phyloP scores from a whole-genome alignment of 2,113 vertebrate genomes.

The Bostrychus sinensis region DNA sequence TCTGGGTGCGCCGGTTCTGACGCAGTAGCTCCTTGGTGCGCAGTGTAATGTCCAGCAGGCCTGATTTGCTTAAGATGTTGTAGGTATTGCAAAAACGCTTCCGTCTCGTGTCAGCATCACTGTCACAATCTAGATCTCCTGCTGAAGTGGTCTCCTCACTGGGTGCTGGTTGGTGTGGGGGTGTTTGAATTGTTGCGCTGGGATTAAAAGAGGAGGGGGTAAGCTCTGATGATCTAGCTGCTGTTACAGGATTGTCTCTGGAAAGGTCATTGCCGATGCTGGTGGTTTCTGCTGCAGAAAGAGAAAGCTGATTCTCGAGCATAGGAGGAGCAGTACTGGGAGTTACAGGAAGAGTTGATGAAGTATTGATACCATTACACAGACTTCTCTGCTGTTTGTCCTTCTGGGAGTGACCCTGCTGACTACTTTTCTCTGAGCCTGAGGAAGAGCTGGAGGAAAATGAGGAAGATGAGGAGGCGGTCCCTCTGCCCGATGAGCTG shows the following conservation, averaged over 20 bases:
- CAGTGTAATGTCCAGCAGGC: slow-evolving; percentile 90
- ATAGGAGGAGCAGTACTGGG: slow-evolving; percentile 32
- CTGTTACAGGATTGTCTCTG: slow-evolving; percentile 41
- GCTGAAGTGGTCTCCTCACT: background rate
- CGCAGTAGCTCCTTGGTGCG: slow-evolving; percentile 92
- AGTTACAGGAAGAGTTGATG: slow-evolving; percentile 30
- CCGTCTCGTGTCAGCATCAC: slow-evolving; percentile 71
- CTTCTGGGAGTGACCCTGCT: slow-evolving; percentile 48
- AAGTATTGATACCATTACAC: slow-evolving; percentile 2
- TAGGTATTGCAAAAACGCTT: slow-evolving; percentile 92
- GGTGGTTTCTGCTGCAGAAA: slow-evolving; percentile 26
- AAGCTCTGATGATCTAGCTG: slow-evolving; percentile 25
- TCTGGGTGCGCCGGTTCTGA: slow-evolving; percentile 89
- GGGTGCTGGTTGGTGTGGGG: fast-evolving
- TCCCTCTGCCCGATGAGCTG: slow-evolving; percentile 66
- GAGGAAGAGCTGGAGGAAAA: slow-evolving; percentile 40
- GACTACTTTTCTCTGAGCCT: slow-evolving; percentile 47
- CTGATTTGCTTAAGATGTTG: slow-evolving; percentile 87
- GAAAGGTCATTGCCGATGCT: slow-evolving; percentile 27
- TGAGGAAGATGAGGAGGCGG: slow-evolving; percentile 55
- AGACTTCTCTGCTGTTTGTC: slow-evolving; percentile 49
- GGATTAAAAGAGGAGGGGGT: slow-evolving; percentile 10
- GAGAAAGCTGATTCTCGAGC: slow-evolving; percentile 35
- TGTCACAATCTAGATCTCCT: slow-evolving; percentile 33
- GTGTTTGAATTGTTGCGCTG: background rate